Conservation (phyloP, 2,797 vertebrate species). For the Lepilemur ruficaudatus region DNA sequence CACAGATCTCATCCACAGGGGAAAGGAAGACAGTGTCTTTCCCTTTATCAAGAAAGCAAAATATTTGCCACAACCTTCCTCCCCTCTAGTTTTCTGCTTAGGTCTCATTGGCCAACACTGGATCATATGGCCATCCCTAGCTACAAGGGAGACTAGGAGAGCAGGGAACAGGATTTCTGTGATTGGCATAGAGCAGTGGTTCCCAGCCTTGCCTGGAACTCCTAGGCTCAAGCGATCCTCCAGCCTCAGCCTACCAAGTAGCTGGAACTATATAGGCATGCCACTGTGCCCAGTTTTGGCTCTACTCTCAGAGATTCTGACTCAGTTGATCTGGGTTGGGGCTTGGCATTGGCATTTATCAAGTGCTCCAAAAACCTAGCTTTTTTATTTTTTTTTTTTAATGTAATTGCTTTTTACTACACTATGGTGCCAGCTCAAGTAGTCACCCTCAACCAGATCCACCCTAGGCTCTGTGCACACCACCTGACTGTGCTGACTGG, state of each 20-base stretch:
- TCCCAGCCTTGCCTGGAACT: neutral
- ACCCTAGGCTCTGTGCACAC: neutral
- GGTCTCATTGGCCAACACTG: neutral
- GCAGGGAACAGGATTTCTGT: neutral
- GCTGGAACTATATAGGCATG: neutral
- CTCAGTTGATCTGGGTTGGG: slow-evolving; percentile 10
- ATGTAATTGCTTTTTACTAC: slow-evolving; percentile 12
- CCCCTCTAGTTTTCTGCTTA: neutral
- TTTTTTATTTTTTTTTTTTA: neutral
- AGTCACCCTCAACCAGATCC: neutral
- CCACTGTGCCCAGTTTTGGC: neutral
- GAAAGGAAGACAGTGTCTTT: neutral
- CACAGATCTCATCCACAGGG: neutral
- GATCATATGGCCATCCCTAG: neutral
- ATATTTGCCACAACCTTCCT: neutral
- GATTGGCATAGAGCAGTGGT: neutral
- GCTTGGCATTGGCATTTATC: slow-evolving; percentile 38
- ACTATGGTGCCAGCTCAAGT: neutral
- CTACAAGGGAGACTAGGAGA: neutral
- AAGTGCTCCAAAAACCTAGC: slow-evolving; percentile 19
- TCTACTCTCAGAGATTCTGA: slow-evolving; percentile 16
- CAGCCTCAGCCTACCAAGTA: neutral
- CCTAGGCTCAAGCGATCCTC: neutral
- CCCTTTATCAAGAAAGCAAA: slow-evolving; percentile 8
- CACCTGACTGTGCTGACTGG: neutral